phyloP scores from a whole-genome alignment of 35 echinoderm and acorn worm genomes.

The Diadema setosum region DNA sequence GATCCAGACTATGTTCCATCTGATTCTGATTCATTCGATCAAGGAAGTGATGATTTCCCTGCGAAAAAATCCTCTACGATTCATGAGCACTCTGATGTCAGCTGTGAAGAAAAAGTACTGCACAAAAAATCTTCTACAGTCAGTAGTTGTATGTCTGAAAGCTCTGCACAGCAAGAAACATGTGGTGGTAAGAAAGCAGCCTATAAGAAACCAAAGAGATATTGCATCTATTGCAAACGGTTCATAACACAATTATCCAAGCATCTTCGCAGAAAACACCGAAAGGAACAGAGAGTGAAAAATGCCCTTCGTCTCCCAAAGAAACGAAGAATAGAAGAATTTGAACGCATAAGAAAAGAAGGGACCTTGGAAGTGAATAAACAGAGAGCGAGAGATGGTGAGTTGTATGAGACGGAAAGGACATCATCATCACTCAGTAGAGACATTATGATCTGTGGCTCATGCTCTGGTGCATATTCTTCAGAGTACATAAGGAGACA shows the following conservation, averaged over 20 bases:
- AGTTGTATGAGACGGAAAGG: background rate
- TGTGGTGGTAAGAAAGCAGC: background rate
- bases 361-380: background rate
- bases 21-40: background rate
- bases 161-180: background rate
- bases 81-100: background rate
- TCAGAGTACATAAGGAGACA: background rate
- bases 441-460: background rate
- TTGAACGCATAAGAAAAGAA: background rate
- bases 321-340: no score
- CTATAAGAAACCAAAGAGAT: background rate
- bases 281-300: background rate
- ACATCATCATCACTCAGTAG: background rate
- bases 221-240: background rate
- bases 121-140: background rate
- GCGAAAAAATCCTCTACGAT: background rate
- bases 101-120: background rate
- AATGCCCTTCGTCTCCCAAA: background rate
- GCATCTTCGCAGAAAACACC: background rate
- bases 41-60: background rate
- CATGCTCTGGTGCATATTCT: background rate
- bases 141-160: background rate
- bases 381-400: background rate
- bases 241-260: background rate
- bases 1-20: background rate